Evolutionary conservation across 2,797 vertebrate genomes (phyloP).

Genomic region (Semaprochilodus insignis): DNA sequence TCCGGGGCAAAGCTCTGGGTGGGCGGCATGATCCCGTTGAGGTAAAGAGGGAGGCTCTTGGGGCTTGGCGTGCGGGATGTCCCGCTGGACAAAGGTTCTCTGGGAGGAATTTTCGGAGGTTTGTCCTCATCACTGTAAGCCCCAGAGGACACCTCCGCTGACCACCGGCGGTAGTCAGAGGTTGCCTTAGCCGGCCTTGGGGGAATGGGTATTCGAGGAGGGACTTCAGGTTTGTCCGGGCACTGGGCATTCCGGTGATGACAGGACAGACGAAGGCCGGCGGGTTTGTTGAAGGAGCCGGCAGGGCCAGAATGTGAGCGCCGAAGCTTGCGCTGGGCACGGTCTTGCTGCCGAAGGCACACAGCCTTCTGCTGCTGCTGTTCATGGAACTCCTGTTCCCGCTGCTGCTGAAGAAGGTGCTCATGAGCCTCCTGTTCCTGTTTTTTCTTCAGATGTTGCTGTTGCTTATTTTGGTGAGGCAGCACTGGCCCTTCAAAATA

Average conservation of each 20-base stretch:
- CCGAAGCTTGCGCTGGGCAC: constrained; percentile 83
- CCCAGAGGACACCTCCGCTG: constrained; percentile 91
- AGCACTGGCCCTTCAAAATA: constrained; percentile 86
- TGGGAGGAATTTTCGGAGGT: constrained; percentile 92
- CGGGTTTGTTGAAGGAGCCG: constrained; percentile 91
- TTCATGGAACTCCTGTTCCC: constrained; percentile 60
- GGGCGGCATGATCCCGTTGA: constrained; percentile 94
- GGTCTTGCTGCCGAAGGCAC: constrained; percentile 66
- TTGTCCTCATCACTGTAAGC: constrained; percentile 91
- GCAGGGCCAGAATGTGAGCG: constrained; percentile 94
- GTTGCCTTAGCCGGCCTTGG: constrained; percentile 83
- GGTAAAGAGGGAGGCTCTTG: constrained; percentile 92
- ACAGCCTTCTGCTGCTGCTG: constrained; percentile 59
- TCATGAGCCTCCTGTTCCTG: constrained; percentile 69
- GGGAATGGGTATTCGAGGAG: constrained; percentile 90
- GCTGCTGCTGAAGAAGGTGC: constrained; percentile 61
- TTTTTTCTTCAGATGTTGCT: constrained; percentile 59
- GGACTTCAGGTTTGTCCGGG: constrained; percentile 87
- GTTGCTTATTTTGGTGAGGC: constrained; percentile 56
- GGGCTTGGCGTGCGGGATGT: constrained; percentile 92
- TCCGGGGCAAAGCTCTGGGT: constrained; percentile 98
- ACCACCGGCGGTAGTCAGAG: constrained; percentile 91
- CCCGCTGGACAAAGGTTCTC: constrained; percentile 86
- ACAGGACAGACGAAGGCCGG: constrained; percentile 75
- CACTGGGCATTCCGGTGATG: constrained; percentile 77